Conservation (phyloP, 2,797 vertebrate genomes). For the Carcharodon carcharias region DNA sequence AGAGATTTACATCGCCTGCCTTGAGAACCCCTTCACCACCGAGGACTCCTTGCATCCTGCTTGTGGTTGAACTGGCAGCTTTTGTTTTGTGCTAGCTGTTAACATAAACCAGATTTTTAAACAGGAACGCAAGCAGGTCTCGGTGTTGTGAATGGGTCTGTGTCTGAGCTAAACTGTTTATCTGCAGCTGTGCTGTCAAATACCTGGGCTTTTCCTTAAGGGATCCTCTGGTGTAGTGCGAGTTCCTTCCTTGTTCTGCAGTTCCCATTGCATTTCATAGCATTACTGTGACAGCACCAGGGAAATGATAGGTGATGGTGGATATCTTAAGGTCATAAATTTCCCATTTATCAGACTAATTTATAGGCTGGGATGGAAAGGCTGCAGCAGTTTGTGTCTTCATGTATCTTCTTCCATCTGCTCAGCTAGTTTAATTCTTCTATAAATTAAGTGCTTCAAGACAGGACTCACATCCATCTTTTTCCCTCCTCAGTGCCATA, state of each 20-base stretch:
- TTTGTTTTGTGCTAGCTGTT: slow-evolving; percentile 32
- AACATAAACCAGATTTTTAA: slow-evolving; percentile 38
- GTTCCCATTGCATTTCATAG: slow-evolving; percentile 54
- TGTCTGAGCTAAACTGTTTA: slow-evolving; percentile 21
- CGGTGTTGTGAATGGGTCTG: background rate
- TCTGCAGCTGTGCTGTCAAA: slow-evolving; percentile 30
- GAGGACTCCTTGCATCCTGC: background rate
- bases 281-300: slow-evolving; percentile 61
- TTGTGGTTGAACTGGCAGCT: slow-evolving; percentile 23
- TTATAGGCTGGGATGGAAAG: slow-evolving; percentile 57
- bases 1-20: background rate
- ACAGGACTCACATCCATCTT: slow-evolving; percentile 42
- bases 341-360: slow-evolving; percentile 59
- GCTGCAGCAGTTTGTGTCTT: slow-evolving; percentile 53
- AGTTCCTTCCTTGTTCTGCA: background rate
- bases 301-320: slow-evolving; percentile 63
- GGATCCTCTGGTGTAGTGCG: slow-evolving; percentile 46
- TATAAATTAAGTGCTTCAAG: slow-evolving; percentile 44
- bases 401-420: slow-evolving; percentile 58
- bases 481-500: background rate
- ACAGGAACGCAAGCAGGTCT: slow-evolving; percentile 13
- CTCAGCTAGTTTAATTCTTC: slow-evolving; percentile 43
- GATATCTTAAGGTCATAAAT: slow-evolving; percentile 67
- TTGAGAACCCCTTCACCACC: background rate
- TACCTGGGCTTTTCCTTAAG: slow-evolving; percentile 32